phyloP scores from a whole-genome alignment of 2,888 invertebrate species.

The Xestoiulus laeticollis region DNA sequence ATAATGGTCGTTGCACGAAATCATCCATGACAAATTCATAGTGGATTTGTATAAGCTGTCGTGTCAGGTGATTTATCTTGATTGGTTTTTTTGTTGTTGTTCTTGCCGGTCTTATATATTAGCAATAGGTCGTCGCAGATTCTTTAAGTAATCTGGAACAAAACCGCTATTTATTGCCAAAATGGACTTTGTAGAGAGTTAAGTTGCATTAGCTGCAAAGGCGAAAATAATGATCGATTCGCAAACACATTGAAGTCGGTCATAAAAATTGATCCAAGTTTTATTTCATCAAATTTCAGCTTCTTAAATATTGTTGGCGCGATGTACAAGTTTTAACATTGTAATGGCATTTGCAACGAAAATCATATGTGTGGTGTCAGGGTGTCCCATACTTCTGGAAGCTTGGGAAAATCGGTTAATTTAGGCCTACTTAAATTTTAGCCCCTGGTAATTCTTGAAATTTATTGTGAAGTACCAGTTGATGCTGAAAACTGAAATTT shows the following conservation, averaged over 20 bases:
- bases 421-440: too few relatives aligned
- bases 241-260: not conserved
- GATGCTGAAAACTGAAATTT: too few relatives aligned
- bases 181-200: not conserved
- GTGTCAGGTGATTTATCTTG: conserved; percentile 26
- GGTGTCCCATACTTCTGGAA: too few relatives aligned
- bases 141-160: conserved; percentile 6
- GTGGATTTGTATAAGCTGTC: conserved; percentile 16
- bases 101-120: not conserved
- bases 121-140: not conserved
- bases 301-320: not conserved
- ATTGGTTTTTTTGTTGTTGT: not conserved
- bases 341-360: too few relatives aligned
- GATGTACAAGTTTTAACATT: too few relatives aligned
- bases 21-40: conserved; percentile 26
- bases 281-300: not conserved
- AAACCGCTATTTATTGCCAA: conserved; percentile 17
- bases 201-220: not conserved
- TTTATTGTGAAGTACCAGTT: too few relatives aligned
- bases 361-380: too few relatives aligned
- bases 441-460: too few relatives aligned
- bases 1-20: not conserved
- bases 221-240: conserved; percentile 26
- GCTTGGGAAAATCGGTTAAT: too few relatives aligned
- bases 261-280: conserved; percentile 5